Evolutionary conservation across 1,140 invertebrate genomes (phyloP).

Genomic region (Drosophila bocqueti): DNA sequence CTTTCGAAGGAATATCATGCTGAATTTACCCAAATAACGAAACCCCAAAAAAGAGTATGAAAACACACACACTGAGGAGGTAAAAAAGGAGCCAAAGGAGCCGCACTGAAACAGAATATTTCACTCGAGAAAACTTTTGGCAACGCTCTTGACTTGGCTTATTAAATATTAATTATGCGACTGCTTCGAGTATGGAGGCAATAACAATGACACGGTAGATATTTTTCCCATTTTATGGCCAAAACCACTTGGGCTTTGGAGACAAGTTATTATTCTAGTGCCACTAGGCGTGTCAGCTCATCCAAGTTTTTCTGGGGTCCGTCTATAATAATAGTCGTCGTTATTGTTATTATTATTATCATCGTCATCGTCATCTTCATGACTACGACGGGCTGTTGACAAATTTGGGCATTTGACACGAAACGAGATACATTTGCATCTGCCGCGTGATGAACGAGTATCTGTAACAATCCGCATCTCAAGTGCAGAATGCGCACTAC

Average conservation of each 20-base stretch:
- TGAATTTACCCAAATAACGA: neutral
- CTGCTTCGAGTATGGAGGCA: conserved; percentile 29
- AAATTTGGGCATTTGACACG: conserved; percentile 52
- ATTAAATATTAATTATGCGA: conserved; percentile 82
- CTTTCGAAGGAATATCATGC: neutral
- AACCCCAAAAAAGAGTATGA: neutral
- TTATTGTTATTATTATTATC: conserved; percentile 27
- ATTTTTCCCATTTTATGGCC: conserved; percentile 56
- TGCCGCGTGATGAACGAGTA: conserved; percentile 3
- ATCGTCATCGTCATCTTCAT: conserved; percentile 13
- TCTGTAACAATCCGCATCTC: conserved; percentile 41
- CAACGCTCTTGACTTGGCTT: conserved; percentile 53
- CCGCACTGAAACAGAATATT: conserved; percentile 19
- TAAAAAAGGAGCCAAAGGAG: neutral
- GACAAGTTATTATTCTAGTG: conserved; percentile 43
- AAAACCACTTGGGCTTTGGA: conserved; percentile 60
- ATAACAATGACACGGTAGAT: conserved; percentile 46
- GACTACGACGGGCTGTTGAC: conserved; percentile 23
- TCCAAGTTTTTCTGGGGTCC: conserved; percentile 27
- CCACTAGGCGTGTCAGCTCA: conserved; percentile 74
- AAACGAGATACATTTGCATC: conserved; percentile 58
- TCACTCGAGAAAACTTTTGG: conserved; percentile 37
- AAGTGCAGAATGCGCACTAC: conserved; percentile 32
- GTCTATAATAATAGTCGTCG: conserved; percentile 17
- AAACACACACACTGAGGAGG: conserved; percentile 1